Evolutionary conservation across 2,797 vertebrate genomes (phyloP), one percentile per base, ranked within the genome.

Genomic region (Oophaga sylvatica): DNA sequence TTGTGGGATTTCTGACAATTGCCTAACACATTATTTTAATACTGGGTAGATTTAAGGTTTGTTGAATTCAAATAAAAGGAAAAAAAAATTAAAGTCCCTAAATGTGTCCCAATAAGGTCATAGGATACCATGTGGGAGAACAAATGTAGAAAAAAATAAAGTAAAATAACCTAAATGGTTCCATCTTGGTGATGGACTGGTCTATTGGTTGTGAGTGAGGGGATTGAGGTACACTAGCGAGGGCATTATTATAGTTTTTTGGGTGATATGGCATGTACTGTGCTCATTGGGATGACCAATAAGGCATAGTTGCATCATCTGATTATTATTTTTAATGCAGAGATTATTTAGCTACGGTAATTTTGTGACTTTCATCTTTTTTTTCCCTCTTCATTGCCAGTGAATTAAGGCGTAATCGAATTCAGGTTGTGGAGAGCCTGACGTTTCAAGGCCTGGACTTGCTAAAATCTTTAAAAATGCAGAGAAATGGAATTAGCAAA

Each of bases 401-500:
- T 92, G 98, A 99, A 92, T 93, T 99, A 92, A 99, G 98, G 92
- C 97, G 98, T 56, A 99, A 99, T 93, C 96, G 96, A 91, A 99
- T 99, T 93, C 97, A 97, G 93, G 94, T 95, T 84, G 96, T 99
- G 90, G 98, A 99, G 92, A 98, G 98, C 76, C 95, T 99, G 75
- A 98, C 97, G 4, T 99, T 99, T 93, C 98, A 99, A 94, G 98
- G 97, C 16, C 94, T 99, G 93, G 97, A 98, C 53, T 96, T 96
- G n/a, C 93, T 99, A 87, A 97, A 95, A 90, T 97, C 97, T 12
- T 94, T 99, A 91, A 99, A 98, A 94, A 96, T 99, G 96, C 98
- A 99, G 88, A 95, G 97, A 90, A 99, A 99, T 78, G 96, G 97
- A 90, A 97, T 99, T 90, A 96, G 94, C 75, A 97, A 95, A 92